These are phyloP conservation scores for Perca fluviatilis DNA, from an alignment of 2,113 vertebrate genomes.

Conservation along the genomic window DNA sequence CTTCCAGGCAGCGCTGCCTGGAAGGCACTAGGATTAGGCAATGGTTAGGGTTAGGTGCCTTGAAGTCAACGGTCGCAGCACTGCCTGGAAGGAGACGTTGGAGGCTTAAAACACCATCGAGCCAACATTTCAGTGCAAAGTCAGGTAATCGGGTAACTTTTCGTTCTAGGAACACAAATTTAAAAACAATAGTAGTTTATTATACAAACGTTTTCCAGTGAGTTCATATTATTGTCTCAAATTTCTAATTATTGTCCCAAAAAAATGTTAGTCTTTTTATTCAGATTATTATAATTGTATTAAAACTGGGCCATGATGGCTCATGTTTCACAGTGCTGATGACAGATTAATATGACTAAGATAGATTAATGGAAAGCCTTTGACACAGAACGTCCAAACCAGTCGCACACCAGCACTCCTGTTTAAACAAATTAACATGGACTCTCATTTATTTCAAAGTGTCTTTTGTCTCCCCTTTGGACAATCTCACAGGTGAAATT, in stretches of 20 bases:
- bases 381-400: background rate
- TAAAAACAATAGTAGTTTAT: background rate
- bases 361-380: background rate
- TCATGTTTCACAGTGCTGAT: background rate
- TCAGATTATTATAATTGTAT: background rate
- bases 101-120: too few species aligned
- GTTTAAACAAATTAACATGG: background rate
- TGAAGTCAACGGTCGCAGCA: too few species aligned
- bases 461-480: background rate
- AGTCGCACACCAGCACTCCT: background rate
- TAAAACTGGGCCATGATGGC: background rate
- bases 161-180: background rate
- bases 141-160: background rate
- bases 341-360: background rate
- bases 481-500: background rate
- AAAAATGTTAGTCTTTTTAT: constrained; percentile 11
- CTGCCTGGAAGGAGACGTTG: too few species aligned
- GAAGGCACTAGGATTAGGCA: too few species aligned
- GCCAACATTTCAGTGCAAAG: background rate
- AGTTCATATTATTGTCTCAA: background rate
- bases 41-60: too few species aligned
- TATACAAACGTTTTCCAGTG: background rate
- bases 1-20: too few species aligned
- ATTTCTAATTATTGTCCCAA: background rate
- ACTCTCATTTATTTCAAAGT: background rate